Conservation (phyloP, 2,797 vertebrate genomes). For the Artibeus lituratus region DNA sequence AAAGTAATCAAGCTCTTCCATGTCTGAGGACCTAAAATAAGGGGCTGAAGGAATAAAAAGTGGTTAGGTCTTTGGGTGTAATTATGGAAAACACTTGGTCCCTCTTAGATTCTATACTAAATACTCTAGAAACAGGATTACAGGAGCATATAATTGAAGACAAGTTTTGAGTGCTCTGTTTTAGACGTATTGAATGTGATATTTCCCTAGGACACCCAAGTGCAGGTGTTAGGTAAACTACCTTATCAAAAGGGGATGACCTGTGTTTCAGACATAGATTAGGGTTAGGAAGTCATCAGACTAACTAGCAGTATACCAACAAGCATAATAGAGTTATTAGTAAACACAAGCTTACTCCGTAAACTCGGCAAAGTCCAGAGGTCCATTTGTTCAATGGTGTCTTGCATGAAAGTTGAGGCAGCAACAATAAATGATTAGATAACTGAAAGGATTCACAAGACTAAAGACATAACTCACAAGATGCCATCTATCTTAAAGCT, state of each 20-base stretch:
- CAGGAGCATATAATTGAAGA: neutral
- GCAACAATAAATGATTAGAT: neutral
- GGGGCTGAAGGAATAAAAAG: neutral
- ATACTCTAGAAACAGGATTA: neutral
- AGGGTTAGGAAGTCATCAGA: too few species aligned
- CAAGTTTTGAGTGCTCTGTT: neutral
- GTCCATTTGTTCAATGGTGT: too few species aligned
- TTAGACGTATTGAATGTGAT: neutral
- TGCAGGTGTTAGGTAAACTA: neutral
- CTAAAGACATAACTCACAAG: neutral
- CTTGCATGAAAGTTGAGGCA: neutral
- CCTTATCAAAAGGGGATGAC: neutral
- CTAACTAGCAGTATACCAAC: neutral
- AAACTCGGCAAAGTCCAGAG: neutral
- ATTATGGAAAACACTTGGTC: neutral
- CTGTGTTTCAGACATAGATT: neutral
- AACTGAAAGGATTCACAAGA: neutral
- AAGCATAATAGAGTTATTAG: neutral
- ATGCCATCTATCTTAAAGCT: neutral
- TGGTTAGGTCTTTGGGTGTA: neutral
- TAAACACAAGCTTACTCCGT: neutral
- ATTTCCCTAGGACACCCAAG: neutral
- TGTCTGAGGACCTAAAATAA: neutral
- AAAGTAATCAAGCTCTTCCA: constrained; percentile 9
- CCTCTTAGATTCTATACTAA: neutral